Evolutionary conservation across 2,113 vertebrate genomes (phyloP), one percentile per base, ranked within the genome.

Genomic region (Crotalus viridis): DNA sequence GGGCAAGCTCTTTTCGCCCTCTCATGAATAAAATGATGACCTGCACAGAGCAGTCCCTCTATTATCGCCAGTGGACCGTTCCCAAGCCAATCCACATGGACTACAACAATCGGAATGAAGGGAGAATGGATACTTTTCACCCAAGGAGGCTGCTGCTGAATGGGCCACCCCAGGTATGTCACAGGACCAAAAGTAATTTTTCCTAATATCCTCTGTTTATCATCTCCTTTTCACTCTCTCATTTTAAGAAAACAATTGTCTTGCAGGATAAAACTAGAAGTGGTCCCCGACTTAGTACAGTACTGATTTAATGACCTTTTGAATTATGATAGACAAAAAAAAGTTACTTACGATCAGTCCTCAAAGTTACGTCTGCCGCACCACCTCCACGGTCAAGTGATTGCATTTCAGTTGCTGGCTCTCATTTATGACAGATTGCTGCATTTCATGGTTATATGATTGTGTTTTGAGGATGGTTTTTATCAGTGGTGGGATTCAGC

Each of bases 21-120:
- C 96, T 98, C 24, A 98, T 99, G 96, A 99, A 98, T 96, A 99
- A 99, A 96, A 99, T 98, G 96, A 99, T 99, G 99, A 99, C 99
- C 0, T 99, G 98, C 96, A 99, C 99, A 0, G 99, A 99, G 94
- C 99, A 99, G 97, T 99, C 99, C 0, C 98, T 99, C 1, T 99
- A 99, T 95, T 99, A 99, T 95, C 99, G 99, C 48, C 99, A 99
- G 85, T 99, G 99, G 99, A 99, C 99, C 0, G 97, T 98, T 15
- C 99, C 99, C 55, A 98, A 98, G 92, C 98, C 98, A 46, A 96
- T 97, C 96, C 99, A 99, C 96, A 99, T 99, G 99, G 99, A 99
- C 97, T 98, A 98, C 89, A 98, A 96, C 96, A 99, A 99, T 93
- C 98, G 98, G 39, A 97, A 98, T 0, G 99, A 99, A 95, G 98